Percentiles rank a stretch among this genome's conserved stretches.
Conservation (phyloP, 2,888 invertebrate species). For the Eupithecia inturbata region DNA sequence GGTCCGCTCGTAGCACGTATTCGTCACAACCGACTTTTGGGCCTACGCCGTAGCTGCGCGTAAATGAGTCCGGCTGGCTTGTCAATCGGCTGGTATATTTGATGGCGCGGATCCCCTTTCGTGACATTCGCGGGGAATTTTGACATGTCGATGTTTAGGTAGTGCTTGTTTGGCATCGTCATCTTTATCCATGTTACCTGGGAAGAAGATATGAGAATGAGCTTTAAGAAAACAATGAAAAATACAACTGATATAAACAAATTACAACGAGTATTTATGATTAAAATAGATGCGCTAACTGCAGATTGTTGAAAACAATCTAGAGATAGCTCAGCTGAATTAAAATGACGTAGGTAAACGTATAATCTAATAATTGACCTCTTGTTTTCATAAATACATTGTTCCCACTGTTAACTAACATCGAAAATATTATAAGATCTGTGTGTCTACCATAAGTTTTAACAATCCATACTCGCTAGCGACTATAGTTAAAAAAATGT, state of each 20-base stretch:
- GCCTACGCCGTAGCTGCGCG: conserved; percentile 87
- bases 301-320: neutral
- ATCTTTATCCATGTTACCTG: conserved; percentile 89
- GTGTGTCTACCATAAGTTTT: no score
- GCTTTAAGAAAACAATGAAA: neutral
- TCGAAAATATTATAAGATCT: neutral
- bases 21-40: conserved; percentile 81
- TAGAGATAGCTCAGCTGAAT: neutral
- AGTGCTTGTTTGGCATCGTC: conserved; percentile 93
- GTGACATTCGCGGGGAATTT: conserved; percentile 87
- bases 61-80: conserved; percentile 91
- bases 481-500: no score
- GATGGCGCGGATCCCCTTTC: conserved; percentile 85
- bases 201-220: conserved; percentile 43
- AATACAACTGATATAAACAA: neutral
- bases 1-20: conserved; percentile 38
- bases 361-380: neutral
- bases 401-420: neutral
- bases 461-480: no score
- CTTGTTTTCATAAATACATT: neutral
- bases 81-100: conserved; percentile 90
- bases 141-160: conserved; percentile 89
- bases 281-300: neutral
- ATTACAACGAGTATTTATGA: neutral
- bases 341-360: neutral